Conservation (phyloP, 2,797 vertebrate genomes). For the Hemibagrus guttatus region DNA sequence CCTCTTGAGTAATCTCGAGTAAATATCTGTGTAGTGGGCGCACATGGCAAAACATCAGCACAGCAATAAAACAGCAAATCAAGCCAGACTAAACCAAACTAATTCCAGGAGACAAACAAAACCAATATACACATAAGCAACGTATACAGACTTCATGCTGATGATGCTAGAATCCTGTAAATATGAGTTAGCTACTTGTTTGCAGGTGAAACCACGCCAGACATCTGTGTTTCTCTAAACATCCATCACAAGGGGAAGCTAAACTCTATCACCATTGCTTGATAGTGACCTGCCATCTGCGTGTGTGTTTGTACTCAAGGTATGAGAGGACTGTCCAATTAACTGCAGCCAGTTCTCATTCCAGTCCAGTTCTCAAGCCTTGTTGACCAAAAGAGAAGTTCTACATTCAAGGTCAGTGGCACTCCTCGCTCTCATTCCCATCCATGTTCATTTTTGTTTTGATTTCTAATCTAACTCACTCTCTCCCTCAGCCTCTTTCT, state of each 20-base stretch:
- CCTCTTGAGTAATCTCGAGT: not conserved
- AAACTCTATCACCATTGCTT: not conserved
- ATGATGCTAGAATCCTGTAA: not conserved
- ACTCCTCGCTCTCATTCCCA: constrained; percentile 8
- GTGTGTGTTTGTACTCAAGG: constrained; percentile 27
- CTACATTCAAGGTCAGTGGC: constrained; percentile 23
- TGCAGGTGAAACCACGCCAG: constrained; percentile 17
- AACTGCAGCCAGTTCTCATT: constrained; percentile 13
- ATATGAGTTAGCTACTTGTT: not conserved
- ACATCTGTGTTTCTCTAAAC: constrained; percentile 39
- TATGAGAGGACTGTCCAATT: constrained; percentile 4
- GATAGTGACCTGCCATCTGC: constrained; percentile 9
- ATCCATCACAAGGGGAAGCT: not conserved
- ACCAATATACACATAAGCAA: not conserved
- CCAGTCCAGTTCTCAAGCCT: constrained; percentile 26
- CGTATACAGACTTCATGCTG: not conserved
- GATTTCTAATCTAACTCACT: not conserved
- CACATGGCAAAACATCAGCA: not conserved
- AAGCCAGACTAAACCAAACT: not conserved
- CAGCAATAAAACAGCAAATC: not conserved
- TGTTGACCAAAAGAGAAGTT: constrained; percentile 34
- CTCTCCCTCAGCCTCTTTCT: constrained; percentile 9
- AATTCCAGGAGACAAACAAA: not conserved
- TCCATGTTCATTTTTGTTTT: not conserved
- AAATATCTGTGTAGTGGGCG: not conserved